Evolutionary conservation across 2,888 invertebrate species (phyloP), one percentile per base, ranked within the genome.

Genomic region (Colostygia pectinataria): DNA sequence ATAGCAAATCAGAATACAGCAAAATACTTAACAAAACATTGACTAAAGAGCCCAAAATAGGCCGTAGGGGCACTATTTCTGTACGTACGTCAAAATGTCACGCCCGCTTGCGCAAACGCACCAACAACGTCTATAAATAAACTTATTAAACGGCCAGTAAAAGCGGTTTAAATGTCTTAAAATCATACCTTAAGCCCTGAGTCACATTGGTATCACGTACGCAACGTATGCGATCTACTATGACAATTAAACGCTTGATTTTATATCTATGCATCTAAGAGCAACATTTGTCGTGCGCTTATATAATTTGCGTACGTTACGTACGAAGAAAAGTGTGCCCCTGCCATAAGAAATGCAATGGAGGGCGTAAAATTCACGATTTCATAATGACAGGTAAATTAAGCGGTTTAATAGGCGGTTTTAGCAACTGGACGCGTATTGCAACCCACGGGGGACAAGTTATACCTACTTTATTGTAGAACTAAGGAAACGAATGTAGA

Each of bases 31-130:
- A 12, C 57, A 57, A 55, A 68, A 68, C 61, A 59, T n/a, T n/a
- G n/a, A n/a, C n/a, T n/a, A n/a, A n/a, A n/a, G n/a, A n/a, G n/a
- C n/a, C n/a, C n/a, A n/a, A 71, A 68, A 69, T 71, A 69, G 76
- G 74, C 53, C 75, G 63, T 61, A 71, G 71, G 54, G 62, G 66
- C 75, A 82, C 85, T 87, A 88, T 88, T 88, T 84, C 80, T 77
- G 87, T 80, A 59, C 80, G 71, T 74, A 64, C 80, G 71, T 76
- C 78, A 80, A 86, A 88, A 88, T 88, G 88, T 88, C 88, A 83
- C 73, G 69, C 68, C 66, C 59, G 62, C 68, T 86, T 86, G 77
- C 83, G 83, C 78, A 85, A 86, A 74, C 65, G 71, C 70, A 69
- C 65, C 63, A 62, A n/a, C n/a, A 60, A 64, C 76, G 71, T 61